A percentile compares a stretch with the other conserved stretches of the same genome.
phyloP scores from a whole-genome alignment of 2,888 invertebrate genomes.

The Mechanitis mazaeus region DNA sequence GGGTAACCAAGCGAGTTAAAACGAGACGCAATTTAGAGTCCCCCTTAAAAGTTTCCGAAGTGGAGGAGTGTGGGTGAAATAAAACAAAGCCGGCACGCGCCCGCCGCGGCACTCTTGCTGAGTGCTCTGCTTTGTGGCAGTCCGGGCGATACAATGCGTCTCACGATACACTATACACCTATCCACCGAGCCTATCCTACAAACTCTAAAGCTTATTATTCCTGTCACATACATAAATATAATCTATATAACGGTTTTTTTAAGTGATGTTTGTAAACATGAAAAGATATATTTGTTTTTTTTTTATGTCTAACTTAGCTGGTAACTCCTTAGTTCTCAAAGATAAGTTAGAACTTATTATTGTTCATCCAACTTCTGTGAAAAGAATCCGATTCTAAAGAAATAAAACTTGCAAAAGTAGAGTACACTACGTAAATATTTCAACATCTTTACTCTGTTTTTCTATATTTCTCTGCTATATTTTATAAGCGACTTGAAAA shows the following conservation, averaged over 20 bases:
- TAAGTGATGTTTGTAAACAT: not conserved
- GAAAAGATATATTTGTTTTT: too few species aligned
- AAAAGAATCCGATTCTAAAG: not conserved
- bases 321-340: not conserved
- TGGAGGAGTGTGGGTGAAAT: conserved; percentile 70
- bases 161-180: conserved; percentile 34
- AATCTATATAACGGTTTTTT: not conserved
- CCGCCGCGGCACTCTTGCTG: conserved; percentile 69
- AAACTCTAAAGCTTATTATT: conserved; percentile 32
- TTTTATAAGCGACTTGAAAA: too few species aligned
- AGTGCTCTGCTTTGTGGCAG: conserved; percentile 73
- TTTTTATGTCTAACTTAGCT: too few species aligned
- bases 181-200: not conserved
- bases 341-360: not conserved
- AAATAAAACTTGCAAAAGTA: not conserved
- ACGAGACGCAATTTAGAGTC: conserved; percentile 68
- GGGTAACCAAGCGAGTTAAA: conserved; percentile 51
- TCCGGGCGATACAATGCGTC: conserved; percentile 65
- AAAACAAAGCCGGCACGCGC: conserved; percentile 72
- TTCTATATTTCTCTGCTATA: too few species aligned
- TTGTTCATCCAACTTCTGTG: not conserved
- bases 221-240: conserved; percentile 13
- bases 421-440: too few species aligned
- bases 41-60: conserved; percentile 69
- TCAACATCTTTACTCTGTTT: too few species aligned